phyloP scores from a whole-genome alignment of 2,113 vertebrate genomes.

The Pygathrix nemaeus region DNA sequence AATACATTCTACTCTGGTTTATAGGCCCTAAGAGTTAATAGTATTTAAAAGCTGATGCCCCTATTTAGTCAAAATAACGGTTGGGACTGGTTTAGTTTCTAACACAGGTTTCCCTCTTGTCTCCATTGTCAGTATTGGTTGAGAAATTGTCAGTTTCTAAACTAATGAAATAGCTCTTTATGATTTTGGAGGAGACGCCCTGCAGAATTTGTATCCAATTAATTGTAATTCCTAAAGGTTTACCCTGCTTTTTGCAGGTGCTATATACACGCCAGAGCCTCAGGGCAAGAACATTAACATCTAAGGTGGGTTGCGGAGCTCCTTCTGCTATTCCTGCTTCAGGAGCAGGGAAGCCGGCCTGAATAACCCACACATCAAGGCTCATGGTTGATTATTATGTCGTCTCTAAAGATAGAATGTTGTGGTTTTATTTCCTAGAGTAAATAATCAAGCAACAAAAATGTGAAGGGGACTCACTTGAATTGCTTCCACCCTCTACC shows the following conservation, averaged over 20 bases:
- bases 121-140: neutral
- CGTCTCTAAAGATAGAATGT: neutral
- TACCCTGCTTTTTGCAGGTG: neutral
- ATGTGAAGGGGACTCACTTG: neutral
- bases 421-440: conserved; percentile 5
- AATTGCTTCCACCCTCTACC: neutral
- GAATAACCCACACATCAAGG: neutral
- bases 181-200: neutral
- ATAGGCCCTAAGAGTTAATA: neutral
- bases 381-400: neutral
- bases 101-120: neutral
- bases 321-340: neutral
- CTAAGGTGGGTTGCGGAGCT: neutral
- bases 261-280: neutral
- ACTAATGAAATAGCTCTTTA: neutral
- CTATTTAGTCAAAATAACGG: neutral
- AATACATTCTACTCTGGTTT: neutral
- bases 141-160: conserved; percentile 1
- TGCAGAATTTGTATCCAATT: neutral
- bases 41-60: neutral
- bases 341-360: too few species aligned
- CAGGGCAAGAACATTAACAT: neutral
- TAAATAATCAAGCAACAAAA: neutral
- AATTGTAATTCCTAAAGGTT: neutral
- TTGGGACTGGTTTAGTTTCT: neutral